phyloP scores from a whole-genome alignment of 2,797 vertebrate genomes.

The Urocyon cinereoargenteus region DNA sequence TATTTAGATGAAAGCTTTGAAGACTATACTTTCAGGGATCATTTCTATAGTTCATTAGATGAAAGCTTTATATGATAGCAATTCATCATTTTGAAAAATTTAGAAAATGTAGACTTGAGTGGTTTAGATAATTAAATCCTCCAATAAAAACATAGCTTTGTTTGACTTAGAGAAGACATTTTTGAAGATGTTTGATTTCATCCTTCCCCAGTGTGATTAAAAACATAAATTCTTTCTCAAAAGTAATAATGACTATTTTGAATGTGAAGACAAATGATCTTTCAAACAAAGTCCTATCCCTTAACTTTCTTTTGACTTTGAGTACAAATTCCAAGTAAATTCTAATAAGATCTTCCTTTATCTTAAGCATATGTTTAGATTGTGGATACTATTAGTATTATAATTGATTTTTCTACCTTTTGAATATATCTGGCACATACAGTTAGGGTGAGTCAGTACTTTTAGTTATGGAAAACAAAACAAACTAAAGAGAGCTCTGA shows the following conservation, averaged over 20 bases:
- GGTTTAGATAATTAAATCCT: background rate
- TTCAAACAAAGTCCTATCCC: background rate
- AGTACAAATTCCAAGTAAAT: background rate
- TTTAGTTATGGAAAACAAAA: background rate
- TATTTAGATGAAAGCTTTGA: background rate
- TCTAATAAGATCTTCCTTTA: background rate
- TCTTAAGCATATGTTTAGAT: background rate
- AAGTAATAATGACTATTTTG: slow-evolving; percentile 31
- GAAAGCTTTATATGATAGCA: background rate
- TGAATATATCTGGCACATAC: background rate
- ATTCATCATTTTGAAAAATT: slow-evolving; percentile 5
- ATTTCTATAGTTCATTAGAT: background rate
- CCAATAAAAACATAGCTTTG: background rate
- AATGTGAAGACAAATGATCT: background rate
- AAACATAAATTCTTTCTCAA: slow-evolving; percentile 39
- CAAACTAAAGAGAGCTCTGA: background rate
- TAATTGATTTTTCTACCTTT: slow-evolving; percentile 18
- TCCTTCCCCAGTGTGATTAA: background rate
- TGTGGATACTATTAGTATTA: background rate
- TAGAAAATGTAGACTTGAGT: slow-evolving; percentile 8
- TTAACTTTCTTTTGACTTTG: slow-evolving; percentile 34
- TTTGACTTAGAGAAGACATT: background rate
- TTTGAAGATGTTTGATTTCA: background rate
- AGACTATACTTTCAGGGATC: background rate
- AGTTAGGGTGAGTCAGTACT: background rate